Percentiles rank a stretch among this genome's conserved stretches.
phyloP scores from a whole-genome alignment of 1,140 invertebrate species.

The Drepana arcuata region DNA sequence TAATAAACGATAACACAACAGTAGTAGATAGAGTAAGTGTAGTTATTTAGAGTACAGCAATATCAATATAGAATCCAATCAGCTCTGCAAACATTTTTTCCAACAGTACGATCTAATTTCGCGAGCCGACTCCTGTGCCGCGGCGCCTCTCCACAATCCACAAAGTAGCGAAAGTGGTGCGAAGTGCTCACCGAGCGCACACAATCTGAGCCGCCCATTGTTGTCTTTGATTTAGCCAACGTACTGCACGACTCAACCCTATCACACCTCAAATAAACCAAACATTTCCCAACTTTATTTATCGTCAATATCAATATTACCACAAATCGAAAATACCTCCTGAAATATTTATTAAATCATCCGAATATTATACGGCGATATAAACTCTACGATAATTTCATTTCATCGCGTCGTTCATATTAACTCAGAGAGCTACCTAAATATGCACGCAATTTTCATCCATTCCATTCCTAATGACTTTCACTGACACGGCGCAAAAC shows the following conservation, averaged over 20 bases:
- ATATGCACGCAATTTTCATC: conserved; percentile 69
- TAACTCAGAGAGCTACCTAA: conserved; percentile 55
- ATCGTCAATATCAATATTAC: too few species aligned
- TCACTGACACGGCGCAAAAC: conserved; percentile 66
- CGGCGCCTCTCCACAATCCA: conserved; percentile 31
- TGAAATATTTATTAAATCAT: too few species aligned
- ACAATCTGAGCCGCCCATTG: conserved; percentile 43
- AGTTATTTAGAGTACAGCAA: too few species aligned
- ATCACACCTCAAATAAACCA: conserved; percentile 6
- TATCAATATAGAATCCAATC: conserved; percentile 13
- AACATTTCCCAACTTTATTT: too few species aligned
- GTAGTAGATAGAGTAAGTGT: too few species aligned
- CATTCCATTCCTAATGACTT: conserved; percentile 69
- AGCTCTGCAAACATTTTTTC: conserved; percentile 16
- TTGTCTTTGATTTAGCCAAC: conserved; percentile 45
- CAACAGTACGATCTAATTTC: conserved; percentile 36
- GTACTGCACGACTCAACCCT: conserved; percentile 10
- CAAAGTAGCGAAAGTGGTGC: conserved; percentile 52
- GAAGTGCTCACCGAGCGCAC: conserved; percentile 35
- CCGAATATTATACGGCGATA: too few species aligned
- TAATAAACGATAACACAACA: too few species aligned
- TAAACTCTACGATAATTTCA: conserved; percentile 42
- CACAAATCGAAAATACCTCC: too few species aligned
- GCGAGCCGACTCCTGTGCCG: conserved; percentile 21
- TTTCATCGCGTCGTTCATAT: conserved; percentile 57